Percentiles rank a stretch among this genome's conserved stretches.
These are phyloP conservation scores for Cuculus canorus DNA, from an alignment of 2,797 vertebrate species.

Conservation along the genomic window DNA sequence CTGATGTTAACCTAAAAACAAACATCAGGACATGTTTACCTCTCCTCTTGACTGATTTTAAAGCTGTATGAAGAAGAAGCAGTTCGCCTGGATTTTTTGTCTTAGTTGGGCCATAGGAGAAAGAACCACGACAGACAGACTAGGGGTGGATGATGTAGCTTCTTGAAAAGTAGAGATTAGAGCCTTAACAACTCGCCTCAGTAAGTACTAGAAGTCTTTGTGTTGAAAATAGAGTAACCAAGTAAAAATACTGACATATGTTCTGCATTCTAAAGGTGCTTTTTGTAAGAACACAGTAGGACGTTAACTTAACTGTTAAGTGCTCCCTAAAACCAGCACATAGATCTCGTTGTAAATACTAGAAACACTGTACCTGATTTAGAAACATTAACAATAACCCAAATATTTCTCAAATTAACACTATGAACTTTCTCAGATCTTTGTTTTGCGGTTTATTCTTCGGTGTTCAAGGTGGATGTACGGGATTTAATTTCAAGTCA, in stretches of 20 bases:
- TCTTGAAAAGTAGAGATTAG: not conserved
- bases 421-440: not conserved
- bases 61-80: not conserved
- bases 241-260: not conserved
- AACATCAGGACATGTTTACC: not conserved
- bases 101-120: not conserved
- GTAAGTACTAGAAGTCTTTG: not conserved
- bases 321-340: not conserved
- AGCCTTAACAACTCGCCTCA: not conserved
- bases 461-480: not conserved
- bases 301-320: not conserved
- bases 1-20: not conserved
- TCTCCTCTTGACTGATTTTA: not conserved
- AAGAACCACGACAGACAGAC: not conserved
- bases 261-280: not conserved
- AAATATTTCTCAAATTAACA: not conserved
- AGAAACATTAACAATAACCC: not conserved
- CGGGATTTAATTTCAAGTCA: slow-evolving; percentile 23
- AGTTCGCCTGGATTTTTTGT: not conserved
- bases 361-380: not conserved
- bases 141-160: not conserved
- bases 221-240: not conserved
- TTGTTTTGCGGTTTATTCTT: slow-evolving; percentile 9
- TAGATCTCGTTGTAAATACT: not conserved
- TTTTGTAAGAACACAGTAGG: not conserved